phyloP scores from a whole-genome alignment of 2,888 invertebrate genomes.

The Epinotia bilunana region DNA sequence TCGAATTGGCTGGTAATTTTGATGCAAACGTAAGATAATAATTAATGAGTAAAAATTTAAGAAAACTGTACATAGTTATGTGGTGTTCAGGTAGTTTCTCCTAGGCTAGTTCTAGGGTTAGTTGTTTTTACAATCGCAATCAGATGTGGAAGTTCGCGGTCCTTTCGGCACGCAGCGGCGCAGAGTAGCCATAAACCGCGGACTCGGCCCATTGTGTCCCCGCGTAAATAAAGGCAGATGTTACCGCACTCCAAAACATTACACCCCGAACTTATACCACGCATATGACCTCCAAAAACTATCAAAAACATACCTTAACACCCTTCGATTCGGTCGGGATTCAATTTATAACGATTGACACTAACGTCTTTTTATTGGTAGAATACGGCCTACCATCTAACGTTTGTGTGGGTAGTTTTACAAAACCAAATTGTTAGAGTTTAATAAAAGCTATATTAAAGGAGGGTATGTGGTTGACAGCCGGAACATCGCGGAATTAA shows the following conservation, averaged over 20 bases:
- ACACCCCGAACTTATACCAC: constrained; percentile 50
- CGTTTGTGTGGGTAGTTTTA: constrained; percentile 79
- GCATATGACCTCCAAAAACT: constrained; percentile 47
- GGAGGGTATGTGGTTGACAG: constrained; percentile 74
- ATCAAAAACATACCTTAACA: constrained; percentile 52
- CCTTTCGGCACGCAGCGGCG: constrained; percentile 7
- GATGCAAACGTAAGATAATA: not conserved
- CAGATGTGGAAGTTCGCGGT: constrained; percentile 53
- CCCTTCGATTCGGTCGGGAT: constrained; percentile 46
- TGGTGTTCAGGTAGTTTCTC: not conserved
- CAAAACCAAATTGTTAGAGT: constrained; percentile 78
- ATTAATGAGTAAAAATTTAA: no score
- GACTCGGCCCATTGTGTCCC: constrained; percentile 64
- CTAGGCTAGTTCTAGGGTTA: constrained; percentile 2
- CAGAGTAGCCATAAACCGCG: constrained; percentile 54
- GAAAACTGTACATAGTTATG: not conserved
- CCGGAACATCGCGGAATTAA: constrained; percentile 55
- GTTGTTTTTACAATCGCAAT: constrained; percentile 44
- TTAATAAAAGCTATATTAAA: constrained; percentile 81
- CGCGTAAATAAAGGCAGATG: constrained; percentile 84
- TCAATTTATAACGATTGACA: constrained; percentile 8
- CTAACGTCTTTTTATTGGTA: constrained; percentile 49
- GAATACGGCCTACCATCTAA: constrained; percentile 59
- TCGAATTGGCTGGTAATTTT: not conserved
- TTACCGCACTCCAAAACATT: constrained; percentile 77